Evolutionary conservation across 2,888 invertebrate genomes (phyloP), one percentile per base, ranked within the genome.

Genomic region (Frankliniella fusca): DNA sequence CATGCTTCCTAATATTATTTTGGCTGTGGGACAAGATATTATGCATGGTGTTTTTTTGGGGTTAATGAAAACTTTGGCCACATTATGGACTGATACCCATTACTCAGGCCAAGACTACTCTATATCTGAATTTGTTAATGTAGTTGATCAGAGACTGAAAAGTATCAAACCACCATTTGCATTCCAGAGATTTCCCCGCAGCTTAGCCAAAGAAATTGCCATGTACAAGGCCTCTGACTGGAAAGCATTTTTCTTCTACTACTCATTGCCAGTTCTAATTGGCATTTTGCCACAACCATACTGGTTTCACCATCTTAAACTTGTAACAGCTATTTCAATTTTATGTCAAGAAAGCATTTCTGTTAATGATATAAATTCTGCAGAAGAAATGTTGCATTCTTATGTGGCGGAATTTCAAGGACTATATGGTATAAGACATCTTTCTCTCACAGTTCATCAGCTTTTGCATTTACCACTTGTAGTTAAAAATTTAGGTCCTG

Each of bases 181-280:
- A 80, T 50, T 85, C 48, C 82, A 82, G 20, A 80, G 84, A 82
- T n/a, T 83, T 27, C 84, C 84, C 7, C 81, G 85, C 48, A 82
- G 82, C 3, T 83, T 86, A 18, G 81, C 80, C 12, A 84, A 84
- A 49, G 61, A 82, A 3, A 54, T 81, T 27, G 61, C 80, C 7
- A 83, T 85, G 81, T 85, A 84, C 84, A 85, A 86, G 83, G 85
- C 84, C 0, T 83, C 83, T 9, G 85, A 85, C 38, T 82, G 84
- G 1, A 85, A 84, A 84, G 28, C 54, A 11, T 85, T 83, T 79
- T 82, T 81, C 85, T 18, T 83, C 18, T 81, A 84, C 61, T 85
- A 84, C 81, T 85, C 84, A 15, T 18, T 85, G 50, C 84, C 84
- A 15, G 50, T 85, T 65, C 76, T 85, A 28, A 27, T 83, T 48